Evolutionary conservation across 2,888 invertebrate species (phyloP).

Genomic region (Poecilobothrus nobilitatus): DNA sequence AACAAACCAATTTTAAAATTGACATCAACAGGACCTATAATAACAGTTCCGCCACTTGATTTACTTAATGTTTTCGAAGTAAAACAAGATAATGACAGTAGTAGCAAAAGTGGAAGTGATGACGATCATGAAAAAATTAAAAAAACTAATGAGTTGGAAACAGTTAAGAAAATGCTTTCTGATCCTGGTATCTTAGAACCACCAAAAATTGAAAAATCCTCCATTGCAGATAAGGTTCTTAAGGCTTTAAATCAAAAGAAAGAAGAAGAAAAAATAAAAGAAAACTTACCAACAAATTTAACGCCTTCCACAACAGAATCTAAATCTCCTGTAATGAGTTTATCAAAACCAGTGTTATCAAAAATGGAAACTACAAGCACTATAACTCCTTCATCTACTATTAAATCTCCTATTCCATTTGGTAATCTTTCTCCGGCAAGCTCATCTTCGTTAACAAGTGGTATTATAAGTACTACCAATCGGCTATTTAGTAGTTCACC

Average conservation of each 20-base stretch:
- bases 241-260: constrained; percentile 52
- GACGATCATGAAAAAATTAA: constrained; percentile 34
- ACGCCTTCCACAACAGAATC: constrained; percentile 14
- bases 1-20: not conserved
- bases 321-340: constrained; percentile 16
- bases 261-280: constrained; percentile 46
- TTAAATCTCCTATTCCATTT: not conserved
- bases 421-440: constrained; percentile 14
- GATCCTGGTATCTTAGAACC: constrained; percentile 36
- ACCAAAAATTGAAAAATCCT: constrained; percentile 44
- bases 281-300: constrained; percentile 30
- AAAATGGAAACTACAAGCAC: constrained; percentile 17
- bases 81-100: constrained; percentile 34
- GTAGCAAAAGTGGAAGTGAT: constrained; percentile 25
- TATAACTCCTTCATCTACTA: constrained; percentile 15
- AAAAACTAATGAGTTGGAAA: constrained; percentile 36
- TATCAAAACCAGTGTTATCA: constrained; percentile 21
- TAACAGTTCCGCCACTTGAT: constrained; percentile 19
- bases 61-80: constrained; percentile 37
- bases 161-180: constrained; percentile 37
- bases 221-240: constrained; percentile 55
- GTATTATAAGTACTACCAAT: not conserved
- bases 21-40: not conserved
- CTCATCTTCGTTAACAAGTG: not conserved
- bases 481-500: constrained; percentile 4